These are phyloP conservation scores for Oedothorax gibbosus DNA, from an alignment of 1,140 invertebrate genomes.

Conservation along the genomic window DNA sequence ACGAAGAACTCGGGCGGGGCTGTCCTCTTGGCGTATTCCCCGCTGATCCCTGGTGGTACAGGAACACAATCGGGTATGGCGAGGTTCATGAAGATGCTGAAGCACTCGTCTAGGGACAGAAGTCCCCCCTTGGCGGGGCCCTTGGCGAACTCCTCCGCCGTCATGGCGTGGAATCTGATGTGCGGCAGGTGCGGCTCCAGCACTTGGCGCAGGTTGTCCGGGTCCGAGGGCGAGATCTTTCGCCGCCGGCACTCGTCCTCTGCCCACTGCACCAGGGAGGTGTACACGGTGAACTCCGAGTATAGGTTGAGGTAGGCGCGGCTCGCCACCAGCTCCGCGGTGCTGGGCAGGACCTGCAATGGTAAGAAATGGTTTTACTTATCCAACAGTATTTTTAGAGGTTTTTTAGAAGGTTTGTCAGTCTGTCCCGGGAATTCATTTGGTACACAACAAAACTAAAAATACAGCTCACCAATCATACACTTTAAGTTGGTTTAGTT, in stretches of 20 bases:
- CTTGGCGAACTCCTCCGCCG: constrained; percentile 64
- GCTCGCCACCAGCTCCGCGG: constrained; percentile 64
- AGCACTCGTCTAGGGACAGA: constrained; percentile 63
- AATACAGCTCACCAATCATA: too few species aligned
- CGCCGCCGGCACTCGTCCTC: constrained; percentile 63
- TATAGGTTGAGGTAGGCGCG: constrained; percentile 64
- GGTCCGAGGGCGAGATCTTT: constrained; percentile 53
- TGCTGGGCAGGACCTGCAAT: constrained; percentile 52
- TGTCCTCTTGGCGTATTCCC: constrained; percentile 40
- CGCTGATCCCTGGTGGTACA: constrained; percentile 59
- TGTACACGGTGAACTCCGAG: constrained; percentile 65
- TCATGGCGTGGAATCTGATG: constrained; percentile 64
- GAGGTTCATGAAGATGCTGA: constrained; percentile 65
- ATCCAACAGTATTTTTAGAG: too few species aligned
- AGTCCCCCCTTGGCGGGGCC: constrained; percentile 61
- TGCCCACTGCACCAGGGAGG: constrained; percentile 64
- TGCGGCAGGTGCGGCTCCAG: constrained; percentile 51
- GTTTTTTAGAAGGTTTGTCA: too few species aligned
- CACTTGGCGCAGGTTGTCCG: constrained; percentile 44
- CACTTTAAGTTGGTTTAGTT: too few species aligned
- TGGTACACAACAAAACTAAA: too few species aligned
- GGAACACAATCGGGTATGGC: constrained; percentile 63
- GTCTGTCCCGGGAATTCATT: too few species aligned
- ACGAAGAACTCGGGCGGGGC: constrained; percentile 64
- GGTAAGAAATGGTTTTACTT: too few species aligned